These are phyloP conservation scores for Caenorhabditis sp. DNA, from an alignment of 2,888 invertebrate species.

Conservation along the genomic window DNA sequence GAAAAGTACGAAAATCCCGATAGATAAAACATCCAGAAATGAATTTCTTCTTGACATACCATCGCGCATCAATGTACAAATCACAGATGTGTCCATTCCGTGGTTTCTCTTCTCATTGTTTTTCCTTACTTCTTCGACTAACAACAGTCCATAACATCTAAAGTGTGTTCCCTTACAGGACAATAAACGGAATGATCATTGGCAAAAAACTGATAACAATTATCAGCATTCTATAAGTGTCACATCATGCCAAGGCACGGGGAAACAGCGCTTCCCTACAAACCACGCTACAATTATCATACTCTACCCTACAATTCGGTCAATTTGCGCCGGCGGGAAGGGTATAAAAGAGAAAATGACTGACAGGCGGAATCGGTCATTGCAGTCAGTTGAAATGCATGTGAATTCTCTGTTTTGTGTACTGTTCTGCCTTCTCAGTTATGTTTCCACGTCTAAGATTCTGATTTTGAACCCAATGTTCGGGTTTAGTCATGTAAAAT, in stretches of 20 bases:
- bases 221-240: not conserved
- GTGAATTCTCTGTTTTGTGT: conserved; percentile 21
- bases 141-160: no score
- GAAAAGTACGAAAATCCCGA: no score
- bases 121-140: no score
- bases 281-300: not conserved
- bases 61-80: no score
- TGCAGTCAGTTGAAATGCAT: conserved; percentile 41
- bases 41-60: no score
- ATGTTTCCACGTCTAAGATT: conserved; percentile 23
- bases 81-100: no score
- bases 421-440: no score
- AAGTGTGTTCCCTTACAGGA: no score
- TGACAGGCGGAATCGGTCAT: not conserved
- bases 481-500: conserved; percentile 57
- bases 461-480: conserved; percentile 53
- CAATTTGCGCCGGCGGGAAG: conserved; percentile 2
- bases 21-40: no score
- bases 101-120: no score
- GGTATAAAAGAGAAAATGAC: conserved; percentile 20
- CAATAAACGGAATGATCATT: no score
- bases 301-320: not conserved
- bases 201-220: no score
- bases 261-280: not conserved
- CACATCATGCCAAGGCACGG: not conserved